Conservation (phyloP, 2,888 invertebrate genomes). For the Pemphredon lugubris region DNA sequence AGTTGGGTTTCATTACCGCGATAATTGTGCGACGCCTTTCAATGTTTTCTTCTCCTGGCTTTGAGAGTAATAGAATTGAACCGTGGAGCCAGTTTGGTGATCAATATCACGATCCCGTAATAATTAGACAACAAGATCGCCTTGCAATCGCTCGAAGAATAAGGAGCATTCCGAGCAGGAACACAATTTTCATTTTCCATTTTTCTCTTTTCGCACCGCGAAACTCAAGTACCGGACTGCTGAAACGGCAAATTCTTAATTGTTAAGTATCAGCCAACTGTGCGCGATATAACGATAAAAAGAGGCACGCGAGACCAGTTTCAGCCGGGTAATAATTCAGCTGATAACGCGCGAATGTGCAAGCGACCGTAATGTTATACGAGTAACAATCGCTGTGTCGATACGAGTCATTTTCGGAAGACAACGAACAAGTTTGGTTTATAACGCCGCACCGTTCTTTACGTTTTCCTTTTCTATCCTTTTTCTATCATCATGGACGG, state of each 20-base stretch:
- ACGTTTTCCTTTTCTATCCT: neutral
- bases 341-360: constrained; percentile 37
- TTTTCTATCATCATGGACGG: no score
- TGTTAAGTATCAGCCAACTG: constrained; percentile 26
- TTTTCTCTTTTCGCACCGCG: neutral
- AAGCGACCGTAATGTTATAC: neutral
- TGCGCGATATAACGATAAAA: constrained; percentile 31
- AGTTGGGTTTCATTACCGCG: no score
- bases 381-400: constrained; percentile 8
- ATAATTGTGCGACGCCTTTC: no score
- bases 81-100: no score
- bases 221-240: constrained; percentile 7
- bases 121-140: no score
- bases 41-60: no score
- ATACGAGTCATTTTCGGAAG: constrained; percentile 3
- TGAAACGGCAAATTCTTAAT: constrained; percentile 26
- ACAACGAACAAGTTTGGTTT: no score
- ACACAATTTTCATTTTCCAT: neutral
- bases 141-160: no score
- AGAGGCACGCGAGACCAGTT: constrained; percentile 19
- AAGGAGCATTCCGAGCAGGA: neutral
- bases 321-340: constrained; percentile 43
- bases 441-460: no score
- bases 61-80: no score
- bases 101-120: no score